Evolutionary conservation across 1,140 invertebrate species (phyloP).

Genomic region (Panagrolaimus sp.): DNA sequence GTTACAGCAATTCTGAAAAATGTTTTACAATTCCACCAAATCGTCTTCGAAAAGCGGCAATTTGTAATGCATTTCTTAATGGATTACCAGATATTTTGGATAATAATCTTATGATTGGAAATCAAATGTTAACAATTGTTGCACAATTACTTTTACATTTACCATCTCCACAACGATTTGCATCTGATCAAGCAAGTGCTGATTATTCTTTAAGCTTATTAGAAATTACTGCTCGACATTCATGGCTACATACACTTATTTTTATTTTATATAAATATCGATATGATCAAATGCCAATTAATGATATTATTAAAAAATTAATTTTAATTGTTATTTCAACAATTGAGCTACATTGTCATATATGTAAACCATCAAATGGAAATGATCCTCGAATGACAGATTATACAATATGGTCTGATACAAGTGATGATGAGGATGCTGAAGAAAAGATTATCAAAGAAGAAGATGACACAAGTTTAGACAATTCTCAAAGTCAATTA

Average conservation of each 20-base stretch:
- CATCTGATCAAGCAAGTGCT: slow-evolving; percentile 63
- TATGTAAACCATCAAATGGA: slow-evolving; percentile 33
- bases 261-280: slow-evolving; percentile 96
- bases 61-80: slow-evolving; percentile 88
- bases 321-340: slow-evolving; percentile 88
- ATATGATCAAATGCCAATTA: slow-evolving; percentile 75
- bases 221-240: slow-evolving; percentile 73
- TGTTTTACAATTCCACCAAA: slow-evolving; percentile 81
- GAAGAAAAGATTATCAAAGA: slow-evolving; percentile 30
- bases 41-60: slow-evolving; percentile 76
- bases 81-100: slow-evolving; percentile 69
- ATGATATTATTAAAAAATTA: slow-evolving; percentile 72
- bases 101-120: slow-evolving; percentile 67
- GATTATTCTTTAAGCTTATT: slow-evolving; percentile 80
- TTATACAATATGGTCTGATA: slow-evolving; percentile 26
- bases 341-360: slow-evolving; percentile 78
- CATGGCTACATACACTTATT: slow-evolving; percentile 86
- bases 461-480: slow-evolving; percentile 18
- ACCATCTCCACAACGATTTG: slow-evolving; percentile 69
- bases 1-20: slow-evolving; percentile 84
- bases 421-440: slow-evolving; percentile 25
- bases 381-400: slow-evolving; percentile 18
- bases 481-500: not conserved
- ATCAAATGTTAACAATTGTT: slow-evolving; percentile 73
- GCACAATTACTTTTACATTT: slow-evolving; percentile 79